Evolutionary conservation across 2,113 vertebrate genomes (phyloP), one percentile per base, ranked within the genome.

Genomic region (Prunella fulvescens): DNA sequence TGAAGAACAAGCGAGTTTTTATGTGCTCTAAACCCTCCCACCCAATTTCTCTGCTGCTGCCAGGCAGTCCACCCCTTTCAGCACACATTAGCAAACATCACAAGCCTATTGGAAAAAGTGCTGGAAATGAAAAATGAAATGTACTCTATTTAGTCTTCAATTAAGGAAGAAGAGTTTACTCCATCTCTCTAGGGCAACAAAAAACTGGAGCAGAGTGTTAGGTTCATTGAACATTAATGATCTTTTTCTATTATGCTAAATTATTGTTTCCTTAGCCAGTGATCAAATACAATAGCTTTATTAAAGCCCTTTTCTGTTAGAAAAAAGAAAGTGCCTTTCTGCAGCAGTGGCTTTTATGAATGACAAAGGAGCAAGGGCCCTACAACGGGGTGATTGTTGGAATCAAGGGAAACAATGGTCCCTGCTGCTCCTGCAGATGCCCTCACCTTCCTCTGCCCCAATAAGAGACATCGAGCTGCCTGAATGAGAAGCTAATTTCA

Each of bases 271-370:
- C 94, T 97, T 95, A 97, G 96, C 96, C 94, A 91, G 93, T 96
- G 98, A 97, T 97, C 97, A 98, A 97, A 98, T 94, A 98, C 97
- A 97, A 98, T 97, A 89, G 95, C 94, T 97, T 98, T 98, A 97
- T 97, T 97, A 98, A 97, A 97, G 87, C 88, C 93, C 66, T 81
- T 96, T 96, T 96, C 96, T 70, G 86, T 88, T 60, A 90, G 91
- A 85, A 92, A 93, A 88, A 77, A 83, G 64, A 95, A 86, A 97
- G 92, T n/a, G 80, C 80, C 92, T 93, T 96, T 95, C 93, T 95
- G 85, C 94, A 86, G 70, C 17, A 4, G 37, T 78, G 86, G 70
- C 64, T 45, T 54, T 56, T 62, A 53, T 33, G 73, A 93, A 92
- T 78, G 62, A 91, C 57, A 92, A 93, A 94, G 82, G 54, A 95